Evolutionary conservation across 2,797 vertebrate genomes (phyloP).

Genomic region (Phoeniculus purpureus): DNA sequence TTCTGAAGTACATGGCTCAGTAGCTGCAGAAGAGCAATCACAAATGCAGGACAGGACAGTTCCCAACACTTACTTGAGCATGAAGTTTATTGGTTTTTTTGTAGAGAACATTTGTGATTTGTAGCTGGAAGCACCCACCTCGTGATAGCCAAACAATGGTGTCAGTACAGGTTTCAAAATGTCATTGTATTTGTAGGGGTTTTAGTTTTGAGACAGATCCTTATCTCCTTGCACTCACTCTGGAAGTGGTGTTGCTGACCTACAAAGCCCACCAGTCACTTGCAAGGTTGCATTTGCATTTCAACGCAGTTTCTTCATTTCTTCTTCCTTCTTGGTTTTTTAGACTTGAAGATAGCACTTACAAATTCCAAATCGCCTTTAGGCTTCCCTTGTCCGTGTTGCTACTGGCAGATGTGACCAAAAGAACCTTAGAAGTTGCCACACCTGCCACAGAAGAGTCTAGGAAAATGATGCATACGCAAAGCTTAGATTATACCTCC

Average conservation of each 20-base stretch:
- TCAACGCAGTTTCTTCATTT: background rate
- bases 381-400: background rate
- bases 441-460: background rate
- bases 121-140: background rate
- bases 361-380: background rate
- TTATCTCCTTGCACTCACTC: background rate
- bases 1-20: background rate
- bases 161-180: background rate
- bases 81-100: accelerated
- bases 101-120: background rate
- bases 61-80: background rate
- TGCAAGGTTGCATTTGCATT: background rate
- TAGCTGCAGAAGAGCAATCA: background rate
- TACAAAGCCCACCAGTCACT: background rate
- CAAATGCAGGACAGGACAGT: background rate
- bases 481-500: background rate
- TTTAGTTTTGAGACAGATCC: background rate
- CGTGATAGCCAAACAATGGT: background rate
- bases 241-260: background rate
- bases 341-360: background rate
- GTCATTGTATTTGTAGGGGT: background rate
- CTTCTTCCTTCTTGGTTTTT: background rate
- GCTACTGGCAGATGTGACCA: background rate
- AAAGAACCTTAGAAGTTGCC: background rate
- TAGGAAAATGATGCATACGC: background rate